Conservation (phyloP, 1,140 invertebrate genomes). For the Thalassaphorura encarpata region DNA sequence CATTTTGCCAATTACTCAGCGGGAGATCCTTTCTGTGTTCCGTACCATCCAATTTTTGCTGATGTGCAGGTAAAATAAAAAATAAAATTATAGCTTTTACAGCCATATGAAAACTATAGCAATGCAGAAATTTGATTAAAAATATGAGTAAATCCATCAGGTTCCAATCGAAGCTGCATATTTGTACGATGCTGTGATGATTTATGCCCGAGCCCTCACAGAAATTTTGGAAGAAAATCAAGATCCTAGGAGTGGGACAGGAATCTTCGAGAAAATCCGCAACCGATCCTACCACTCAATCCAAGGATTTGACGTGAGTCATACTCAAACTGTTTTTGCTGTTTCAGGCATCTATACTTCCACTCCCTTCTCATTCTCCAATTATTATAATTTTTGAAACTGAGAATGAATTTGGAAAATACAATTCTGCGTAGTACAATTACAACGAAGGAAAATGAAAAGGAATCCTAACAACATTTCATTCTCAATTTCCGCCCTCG, state of each 20-base stretch:
- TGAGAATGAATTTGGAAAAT: too few species aligned
- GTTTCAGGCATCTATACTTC: too few species aligned
- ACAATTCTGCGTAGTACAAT: too few species aligned
- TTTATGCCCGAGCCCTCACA: slow-evolving; percentile 69
- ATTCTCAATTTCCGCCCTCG: too few species aligned
- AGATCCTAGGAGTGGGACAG: slow-evolving; percentile 59
- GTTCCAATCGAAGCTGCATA: slow-evolving; percentile 75
- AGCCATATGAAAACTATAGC: background rate
- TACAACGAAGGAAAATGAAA: too few species aligned
- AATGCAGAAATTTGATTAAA: background rate
- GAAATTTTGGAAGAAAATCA: slow-evolving; percentile 54
- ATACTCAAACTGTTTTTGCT: too few species aligned
- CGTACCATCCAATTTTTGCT: slow-evolving; percentile 58
- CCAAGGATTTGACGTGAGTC: slow-evolving; percentile 61
- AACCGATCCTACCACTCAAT: slow-evolving; percentile 64
- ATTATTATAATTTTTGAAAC: too few species aligned
- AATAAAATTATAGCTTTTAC: background rate
- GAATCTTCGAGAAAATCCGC: slow-evolving; percentile 56
- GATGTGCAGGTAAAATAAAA: slow-evolving; percentile 42
- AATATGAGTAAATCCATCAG: slow-evolving; percentile 39
- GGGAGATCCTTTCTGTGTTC: slow-evolving; percentile 58
- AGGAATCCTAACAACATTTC: too few species aligned
- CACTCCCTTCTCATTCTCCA: too few species aligned
- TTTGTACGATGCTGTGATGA: slow-evolving; percentile 74
- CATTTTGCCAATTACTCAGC: slow-evolving; percentile 55